Evolutionary conservation across 1,140 invertebrate species (phyloP), one percentile per base, ranked within the genome.

Genomic region (Zophobas atratus): DNA sequence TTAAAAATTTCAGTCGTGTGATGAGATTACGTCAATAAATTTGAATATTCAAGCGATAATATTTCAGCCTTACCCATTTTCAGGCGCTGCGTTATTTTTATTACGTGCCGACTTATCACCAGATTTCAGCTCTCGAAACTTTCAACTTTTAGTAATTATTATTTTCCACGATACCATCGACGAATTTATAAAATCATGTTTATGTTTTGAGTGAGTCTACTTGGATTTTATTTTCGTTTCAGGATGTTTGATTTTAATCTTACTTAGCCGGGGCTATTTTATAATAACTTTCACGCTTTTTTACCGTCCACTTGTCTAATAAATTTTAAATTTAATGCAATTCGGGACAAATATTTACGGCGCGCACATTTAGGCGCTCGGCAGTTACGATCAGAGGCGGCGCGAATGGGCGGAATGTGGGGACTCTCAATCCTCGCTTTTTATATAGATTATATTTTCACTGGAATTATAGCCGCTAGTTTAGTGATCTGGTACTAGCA

Each of bases 151-250:
- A 20, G 38, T 43, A 67, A 67, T 67, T 43, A 67, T 67, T 67
- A 67, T 67, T 67, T 67, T 67, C 39, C 20, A 6, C 20, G 60
- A 67, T 67, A 67, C 8, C 6, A 67, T 67, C 60, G 38, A 8
- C 38, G 60, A 32, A 67, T 43, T 63, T 67, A 67, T 67, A 67
- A 67, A 67, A 67, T 43, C 60, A 39, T 67, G 60, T 67, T 67
- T 67, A 67, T 67, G 39, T 67, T 67, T 67, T 41, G 5, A 43
- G 3, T 20, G 60, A 41, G 34, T n/a, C 49, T 20, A 20, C 2
- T 51, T 20, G 4, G 49, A 20, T 51, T 51, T 51, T 51, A 51
- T 51, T 51, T 51, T 51, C 49, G 49, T 51, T 20, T 20, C 49
- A 20, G 49, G 49, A 51, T 51, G 49, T 67, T 48, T 67, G 6